Conservation (phyloP, 2,113 vertebrate species). For the Mustela lutreola region DNA sequence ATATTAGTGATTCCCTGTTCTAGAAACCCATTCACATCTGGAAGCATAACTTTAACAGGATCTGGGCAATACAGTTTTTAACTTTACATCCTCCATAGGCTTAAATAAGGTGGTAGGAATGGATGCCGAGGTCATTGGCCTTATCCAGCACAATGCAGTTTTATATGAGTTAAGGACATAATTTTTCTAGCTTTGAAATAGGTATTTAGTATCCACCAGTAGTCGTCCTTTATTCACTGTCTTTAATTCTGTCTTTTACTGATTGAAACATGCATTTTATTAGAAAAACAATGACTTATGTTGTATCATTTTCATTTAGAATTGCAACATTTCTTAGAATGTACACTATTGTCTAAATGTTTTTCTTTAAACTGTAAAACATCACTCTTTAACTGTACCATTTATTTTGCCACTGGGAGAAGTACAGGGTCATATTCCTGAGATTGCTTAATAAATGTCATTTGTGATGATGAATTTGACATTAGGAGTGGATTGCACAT, state of each 20-base stretch:
- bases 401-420: slow-evolving; percentile 30
- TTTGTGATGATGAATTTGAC: neutral
- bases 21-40: neutral
- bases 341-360: neutral
- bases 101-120: neutral
- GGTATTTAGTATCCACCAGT: neutral
- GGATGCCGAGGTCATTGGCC: neutral
- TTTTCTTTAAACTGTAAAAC: neutral
- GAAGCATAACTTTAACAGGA: neutral
- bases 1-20: neutral
- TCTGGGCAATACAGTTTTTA: neutral
- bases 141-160: neutral
- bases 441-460: slow-evolving; percentile 19
- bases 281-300: neutral
- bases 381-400: neutral
- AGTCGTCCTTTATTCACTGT: neutral
- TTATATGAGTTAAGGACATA: neutral
- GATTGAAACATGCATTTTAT: neutral
- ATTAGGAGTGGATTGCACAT: neutral
- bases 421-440: neutral
- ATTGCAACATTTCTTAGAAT: slow-evolving; percentile 20
- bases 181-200: neutral
- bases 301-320: neutral
- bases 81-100: neutral
- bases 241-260: neutral